Conservation (phyloP, 2,113 vertebrate genomes). For the Pygoscelis antarcticus region DNA sequence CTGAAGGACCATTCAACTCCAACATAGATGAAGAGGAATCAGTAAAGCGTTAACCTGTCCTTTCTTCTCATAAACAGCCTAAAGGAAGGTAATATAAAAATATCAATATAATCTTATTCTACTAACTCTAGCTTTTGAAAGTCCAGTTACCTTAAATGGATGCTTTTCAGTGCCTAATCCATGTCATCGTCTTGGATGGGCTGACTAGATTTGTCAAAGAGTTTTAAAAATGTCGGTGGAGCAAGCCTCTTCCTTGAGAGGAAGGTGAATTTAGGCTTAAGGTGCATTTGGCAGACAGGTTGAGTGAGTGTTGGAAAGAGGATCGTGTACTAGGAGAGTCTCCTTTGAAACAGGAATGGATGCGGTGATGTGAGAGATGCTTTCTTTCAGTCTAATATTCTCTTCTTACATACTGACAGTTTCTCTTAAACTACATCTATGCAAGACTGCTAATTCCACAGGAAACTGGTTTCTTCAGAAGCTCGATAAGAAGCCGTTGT, state of each 20-base stretch:
- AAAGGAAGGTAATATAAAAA: not conserved
- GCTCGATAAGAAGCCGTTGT: not conserved
- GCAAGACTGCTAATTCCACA: not conserved
- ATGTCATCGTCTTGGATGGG: not conserved
- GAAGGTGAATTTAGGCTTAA: not conserved
- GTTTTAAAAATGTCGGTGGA: not conserved
- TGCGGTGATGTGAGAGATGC: not conserved
- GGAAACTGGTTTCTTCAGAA: not conserved
- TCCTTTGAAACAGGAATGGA: not conserved
- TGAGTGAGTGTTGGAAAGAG: not conserved
- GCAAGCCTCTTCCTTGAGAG: not conserved
- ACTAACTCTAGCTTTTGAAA: not conserved
- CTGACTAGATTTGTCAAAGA: not conserved
- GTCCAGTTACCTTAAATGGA: not conserved
- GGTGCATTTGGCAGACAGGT: not conserved
- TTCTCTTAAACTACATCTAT: not conserved
- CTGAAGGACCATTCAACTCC: not conserved
- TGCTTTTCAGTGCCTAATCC: not conserved
- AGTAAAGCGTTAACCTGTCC: not conserved
- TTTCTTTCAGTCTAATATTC: not conserved
- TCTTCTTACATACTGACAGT: not conserved
- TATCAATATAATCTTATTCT: not conserved
- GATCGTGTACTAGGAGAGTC: not conserved
- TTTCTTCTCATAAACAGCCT: not conserved
- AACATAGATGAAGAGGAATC: not conserved